Percentiles rank a stretch among this genome's conserved stretches.
These are phyloP conservation scores for Cephalotes varians DNA, from an alignment of 2,888 invertebrate species.

Conservation along the genomic window DNA sequence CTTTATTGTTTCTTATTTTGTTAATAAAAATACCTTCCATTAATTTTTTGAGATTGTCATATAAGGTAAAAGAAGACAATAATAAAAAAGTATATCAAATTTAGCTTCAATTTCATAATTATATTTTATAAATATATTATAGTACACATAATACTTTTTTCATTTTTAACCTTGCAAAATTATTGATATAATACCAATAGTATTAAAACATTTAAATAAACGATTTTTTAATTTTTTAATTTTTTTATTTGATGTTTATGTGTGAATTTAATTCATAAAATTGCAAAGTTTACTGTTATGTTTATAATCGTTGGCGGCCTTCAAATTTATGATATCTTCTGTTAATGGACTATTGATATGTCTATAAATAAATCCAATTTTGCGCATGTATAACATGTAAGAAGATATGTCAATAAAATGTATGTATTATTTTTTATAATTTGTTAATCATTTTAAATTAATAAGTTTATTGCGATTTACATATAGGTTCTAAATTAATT, in stretches of 20 bases:
- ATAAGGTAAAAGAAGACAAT: neutral
- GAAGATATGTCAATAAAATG: neutral
- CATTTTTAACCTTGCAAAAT: neutral
- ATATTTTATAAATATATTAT: neutral
- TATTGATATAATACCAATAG: neutral
- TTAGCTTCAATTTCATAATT: neutral
- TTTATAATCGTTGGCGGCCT: neutral
- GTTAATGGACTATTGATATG: neutral
- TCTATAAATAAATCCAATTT: neutral
- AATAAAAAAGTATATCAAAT: neutral
- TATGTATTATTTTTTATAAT: neutral
- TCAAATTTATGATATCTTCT: neutral
- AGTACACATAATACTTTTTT: neutral
- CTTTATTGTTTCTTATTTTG: neutral
- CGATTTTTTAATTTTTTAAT: neutral
- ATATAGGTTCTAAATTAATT: neutral
- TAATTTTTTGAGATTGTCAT: neutral
- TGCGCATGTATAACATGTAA: neutral
- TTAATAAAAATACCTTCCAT: neutral
- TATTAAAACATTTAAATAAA: neutral
- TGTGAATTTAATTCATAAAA: neutral
- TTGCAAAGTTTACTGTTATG: neutral
- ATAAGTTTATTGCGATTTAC: neutral
- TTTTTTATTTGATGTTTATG: neutral
- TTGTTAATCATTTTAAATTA: constrained; percentile 1